phyloP scores from a whole-genome alignment of 1,140 invertebrate genomes.

The Drosophila quadrilineata region DNA sequence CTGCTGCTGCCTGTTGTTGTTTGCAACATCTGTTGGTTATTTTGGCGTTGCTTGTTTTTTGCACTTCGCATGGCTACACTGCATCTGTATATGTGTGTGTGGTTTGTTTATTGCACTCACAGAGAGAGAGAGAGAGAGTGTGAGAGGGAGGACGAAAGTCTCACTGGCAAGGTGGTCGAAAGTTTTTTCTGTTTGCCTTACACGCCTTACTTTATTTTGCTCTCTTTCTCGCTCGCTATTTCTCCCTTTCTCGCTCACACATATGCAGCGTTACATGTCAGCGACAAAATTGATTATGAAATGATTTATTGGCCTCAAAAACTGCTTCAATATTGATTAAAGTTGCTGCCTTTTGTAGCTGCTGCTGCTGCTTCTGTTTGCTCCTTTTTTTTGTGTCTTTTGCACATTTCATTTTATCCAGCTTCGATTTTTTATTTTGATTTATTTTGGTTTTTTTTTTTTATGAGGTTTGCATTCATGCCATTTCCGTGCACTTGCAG shows the following conservation, averaged over 20 bases:
- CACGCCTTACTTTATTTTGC: constrained; percentile 32
- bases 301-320: constrained; percentile 79
- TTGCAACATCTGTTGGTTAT: constrained; percentile 77
- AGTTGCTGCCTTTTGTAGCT: constrained; percentile 48
- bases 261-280: constrained; percentile 44
- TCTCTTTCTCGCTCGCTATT: constrained; percentile 19
- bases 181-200: constrained; percentile 56
- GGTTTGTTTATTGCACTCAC: constrained; percentile 52
- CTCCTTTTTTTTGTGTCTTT: background rate
- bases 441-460: background rate
- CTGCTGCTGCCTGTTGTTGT: constrained; percentile 44
- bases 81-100: constrained; percentile 27
- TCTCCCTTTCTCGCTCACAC: constrained; percentile 2
- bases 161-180: constrained; percentile 52
- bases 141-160: too few species aligned
- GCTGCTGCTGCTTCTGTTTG: background rate
- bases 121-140: too few species aligned
- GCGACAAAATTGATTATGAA: constrained; percentile 77
- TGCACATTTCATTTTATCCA: too few species aligned
- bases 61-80: constrained; percentile 35
- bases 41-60: constrained; percentile 62
- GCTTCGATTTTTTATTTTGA: too few species aligned
- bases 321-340: constrained; percentile 79
- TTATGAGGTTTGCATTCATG: constrained; percentile 26
- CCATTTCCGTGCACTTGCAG: constrained; percentile 40